Evolutionary conservation across 1,140 invertebrate species (phyloP).

Genomic region (Plectus sambesii): DNA sequence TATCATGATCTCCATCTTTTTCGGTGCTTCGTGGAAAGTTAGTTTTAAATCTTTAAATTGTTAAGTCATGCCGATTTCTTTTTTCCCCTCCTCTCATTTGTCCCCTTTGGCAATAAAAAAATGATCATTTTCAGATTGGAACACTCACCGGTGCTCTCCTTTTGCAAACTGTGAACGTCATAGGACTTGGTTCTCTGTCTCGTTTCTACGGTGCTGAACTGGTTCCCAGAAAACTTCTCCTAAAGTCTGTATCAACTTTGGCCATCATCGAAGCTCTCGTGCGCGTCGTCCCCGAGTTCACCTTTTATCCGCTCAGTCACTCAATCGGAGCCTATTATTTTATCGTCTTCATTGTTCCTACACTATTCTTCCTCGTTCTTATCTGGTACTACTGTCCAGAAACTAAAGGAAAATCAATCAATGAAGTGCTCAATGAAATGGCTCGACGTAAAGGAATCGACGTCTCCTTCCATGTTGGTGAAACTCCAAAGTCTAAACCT

Average conservation of each 20-base stretch:
- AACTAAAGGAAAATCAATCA: conserved; percentile 21
- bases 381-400: conserved; percentile 25
- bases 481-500: no score
- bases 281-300: conserved; percentile 24
- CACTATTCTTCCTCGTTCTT: conserved; percentile 22
- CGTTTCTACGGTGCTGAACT: conserved; percentile 28
- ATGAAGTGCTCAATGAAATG: conserved; percentile 26
- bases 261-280: conserved; percentile 26
- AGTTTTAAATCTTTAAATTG: no score
- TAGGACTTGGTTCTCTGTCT: conserved; percentile 24
- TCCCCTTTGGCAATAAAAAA: neutral
- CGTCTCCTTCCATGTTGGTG: conserved; percentile 24
- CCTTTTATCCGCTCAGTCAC: conserved; percentile 27
- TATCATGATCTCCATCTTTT: conserved; percentile 20
- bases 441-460: conserved; percentile 22
- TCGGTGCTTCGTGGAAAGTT: conserved; percentile 21
- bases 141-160: conserved; percentile 21
- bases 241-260: conserved; percentile 22
- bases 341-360: conserved; percentile 25
- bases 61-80: no score
- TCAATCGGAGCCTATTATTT: conserved; percentile 20
- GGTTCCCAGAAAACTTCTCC: conserved; percentile 21
- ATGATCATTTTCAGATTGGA: conserved; percentile 16
- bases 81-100: neutral
- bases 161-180: conserved; percentile 24